These are phyloP conservation scores for Harpagifer antarcticus DNA, from an alignment of 2,797 vertebrate species.

Conservation along the genomic window DNA sequence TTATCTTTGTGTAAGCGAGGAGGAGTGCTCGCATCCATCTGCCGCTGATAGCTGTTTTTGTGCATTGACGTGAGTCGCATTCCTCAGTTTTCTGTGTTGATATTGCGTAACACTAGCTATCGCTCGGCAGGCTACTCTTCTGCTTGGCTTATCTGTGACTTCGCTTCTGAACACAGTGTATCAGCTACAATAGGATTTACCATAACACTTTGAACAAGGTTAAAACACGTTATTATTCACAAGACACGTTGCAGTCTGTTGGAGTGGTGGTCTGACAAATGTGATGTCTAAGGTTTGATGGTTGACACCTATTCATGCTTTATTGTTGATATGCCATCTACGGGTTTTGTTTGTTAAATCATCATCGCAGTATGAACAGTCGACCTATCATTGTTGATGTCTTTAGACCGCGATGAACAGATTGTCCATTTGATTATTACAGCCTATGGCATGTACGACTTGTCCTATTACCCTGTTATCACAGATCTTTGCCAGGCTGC, in stretches of 20 bases:
- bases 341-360: constrained; percentile 24
- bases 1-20: constrained; percentile 28
- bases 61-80: constrained; percentile 80
- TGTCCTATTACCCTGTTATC: constrained; percentile 31
- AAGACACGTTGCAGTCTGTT: neutral
- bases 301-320: constrained; percentile 44
- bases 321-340: constrained; percentile 8
- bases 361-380: constrained; percentile 46
- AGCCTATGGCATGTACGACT: constrained; percentile 37
- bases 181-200: constrained; percentile 30
- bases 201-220: constrained; percentile 4
- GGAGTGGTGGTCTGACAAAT: constrained; percentile 8
- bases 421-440: constrained; percentile 29
- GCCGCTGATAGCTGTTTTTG: constrained; percentile 51
- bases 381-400: constrained; percentile 29
- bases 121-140: constrained; percentile 58
- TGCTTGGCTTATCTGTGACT: constrained; percentile 60
- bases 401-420: constrained; percentile 28
- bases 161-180: constrained; percentile 47
- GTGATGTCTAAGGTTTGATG: neutral
- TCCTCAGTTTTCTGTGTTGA: constrained; percentile 81
- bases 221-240: neutral
- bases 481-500: constrained; percentile 16
- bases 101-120: constrained; percentile 80
- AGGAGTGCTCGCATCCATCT: constrained; percentile 48